Base-by-base conservation (phyloP, 1,140 invertebrate genomes). In the Conus ventricosus region DNA sequence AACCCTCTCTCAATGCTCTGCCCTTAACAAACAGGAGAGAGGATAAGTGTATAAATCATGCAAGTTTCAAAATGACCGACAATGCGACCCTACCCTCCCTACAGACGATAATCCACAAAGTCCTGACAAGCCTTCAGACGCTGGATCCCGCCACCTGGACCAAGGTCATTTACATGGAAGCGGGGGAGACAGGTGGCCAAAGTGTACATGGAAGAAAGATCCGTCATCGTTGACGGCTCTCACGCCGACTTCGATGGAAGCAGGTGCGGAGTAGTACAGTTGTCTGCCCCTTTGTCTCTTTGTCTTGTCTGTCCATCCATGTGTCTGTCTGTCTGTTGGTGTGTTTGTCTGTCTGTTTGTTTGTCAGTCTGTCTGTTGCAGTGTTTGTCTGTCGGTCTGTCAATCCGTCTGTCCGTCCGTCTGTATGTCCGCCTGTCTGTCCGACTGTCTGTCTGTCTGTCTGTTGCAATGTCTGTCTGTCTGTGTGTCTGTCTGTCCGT, bases 151-250 rank as follows among this genome's bases (percentile, higher is more conserved):
- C 89, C 87, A 90, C 89, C 0, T 93, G 92, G 92, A 90, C 89
- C 86, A 93, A 93, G 88, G 60, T 92, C 39, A 89, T 91, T 11
- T 93, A 92, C 67, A 87, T 92, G 87, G 92, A 93, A 93, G 57
- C 88, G 90, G 88, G 86, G 91, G 67, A 89, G 88, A 85, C 85
- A 89, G 25, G 89, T 93, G 17, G 91, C 91, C 53, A 91, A 92
- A 87, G 91, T 91, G 81, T 92, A 92, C 85, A 88, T 91, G n/a
- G 87, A 90, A 63, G 90, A 91, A 53, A 86, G 87, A 25, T 89
- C 90, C 17, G 88, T 93, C 5, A 89, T 85, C 5, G 85, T 93
- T 17, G 91, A 92, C 55, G 92, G 91, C 8, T 88, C 87, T 15
- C 76, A 85, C 76, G 90, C 90, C 1, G 90, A 90, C 51, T 92